These are phyloP conservation scores for Pachymerium ferrugineum DNA, from an alignment of 2,888 invertebrate species.

Conservation along the genomic window DNA sequence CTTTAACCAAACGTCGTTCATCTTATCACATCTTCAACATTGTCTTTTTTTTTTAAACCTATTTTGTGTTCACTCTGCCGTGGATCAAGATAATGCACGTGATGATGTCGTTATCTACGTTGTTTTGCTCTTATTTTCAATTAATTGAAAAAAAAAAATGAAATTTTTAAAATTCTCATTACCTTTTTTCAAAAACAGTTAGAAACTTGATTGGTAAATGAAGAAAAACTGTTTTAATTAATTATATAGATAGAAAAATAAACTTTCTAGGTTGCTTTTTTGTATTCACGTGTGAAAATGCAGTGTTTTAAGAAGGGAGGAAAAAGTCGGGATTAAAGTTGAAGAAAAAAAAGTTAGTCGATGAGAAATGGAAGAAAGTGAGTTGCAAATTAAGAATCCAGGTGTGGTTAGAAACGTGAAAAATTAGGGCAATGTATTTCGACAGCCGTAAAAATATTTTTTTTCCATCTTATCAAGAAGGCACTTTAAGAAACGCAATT, in stretches of 20 bases:
- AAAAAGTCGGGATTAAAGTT: too few relatives aligned
- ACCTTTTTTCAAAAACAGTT: too few relatives aligned
- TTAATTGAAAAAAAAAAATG: too few relatives aligned
- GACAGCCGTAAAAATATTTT: not conserved
- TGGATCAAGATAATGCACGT: conserved; percentile 20
- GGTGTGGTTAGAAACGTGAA: conserved; percentile 9
- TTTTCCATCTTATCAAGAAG: not conserved
- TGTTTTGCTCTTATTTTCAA: not conserved
- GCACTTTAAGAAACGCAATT: too few relatives aligned
- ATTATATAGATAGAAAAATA: too few relatives aligned
- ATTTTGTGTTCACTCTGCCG: conserved; percentile 23
- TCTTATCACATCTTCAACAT: conserved; percentile 2
- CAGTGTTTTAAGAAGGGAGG: too few relatives aligned
- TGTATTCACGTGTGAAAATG: too few relatives aligned
- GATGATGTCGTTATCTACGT: not conserved
- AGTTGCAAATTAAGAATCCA: conserved; percentile 2
- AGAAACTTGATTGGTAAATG: too few relatives aligned
- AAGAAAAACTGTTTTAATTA: too few relatives aligned
- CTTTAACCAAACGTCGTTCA: not conserved
- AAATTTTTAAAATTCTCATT: too few relatives aligned
- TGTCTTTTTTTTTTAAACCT: not conserved
- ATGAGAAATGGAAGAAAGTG: not conserved
- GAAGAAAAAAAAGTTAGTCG: not conserved
- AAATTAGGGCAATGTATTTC: not conserved
- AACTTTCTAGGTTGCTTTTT: too few relatives aligned